Base-by-base conservation (phyloP, 2,797 vertebrate species). In the Molothrus ater region DNA sequence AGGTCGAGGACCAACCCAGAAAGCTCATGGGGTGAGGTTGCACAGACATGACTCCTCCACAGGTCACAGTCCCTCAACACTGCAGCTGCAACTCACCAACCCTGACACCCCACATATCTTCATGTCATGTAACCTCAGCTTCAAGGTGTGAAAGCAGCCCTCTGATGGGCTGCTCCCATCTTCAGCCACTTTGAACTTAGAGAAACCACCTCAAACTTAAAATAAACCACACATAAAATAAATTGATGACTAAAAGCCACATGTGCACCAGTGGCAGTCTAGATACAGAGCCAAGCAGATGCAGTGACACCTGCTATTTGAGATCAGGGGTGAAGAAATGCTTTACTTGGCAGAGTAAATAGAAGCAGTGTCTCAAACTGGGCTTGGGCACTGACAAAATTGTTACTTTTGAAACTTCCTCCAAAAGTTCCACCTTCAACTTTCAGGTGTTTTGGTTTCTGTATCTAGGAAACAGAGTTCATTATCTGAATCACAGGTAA, bases 61-160 rank as follows among this genome's bases (percentile, higher is more conserved):
- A 29, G 31, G 22, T 36, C 40, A 40, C 8, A 36, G 68, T 32
- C 47, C 38, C 56, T 80, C 75, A 56, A 11, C 9, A 7, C 3
- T 31, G 22, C 21, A 75, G 70, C n/a, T 88, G 43, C n/a, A 54
- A 15, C 53, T 65, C 26, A 8, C 25, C 21, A 54, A 54, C 48
- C n/a, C 42, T 0, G 0, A 18, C 7, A 65, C 11, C 29, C 17
- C 40, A 50, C 29, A 13, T 1, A 61, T 4, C 34, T 73, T 57
- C 71, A 31, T 6, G 26, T 31, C 60, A 60, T 11, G 10, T 21
- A 89, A 73, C 40, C 68, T 80, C 60, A 66, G 71, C 29, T 89
- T 51, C 36, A 81, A 40, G 60, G 70, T 40, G 73, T 75, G 63
- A 79, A 59, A 72, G 47, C n/a, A 61, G 59, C 59, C 87, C 80